A percentile compares a stretch with the other conserved stretches of the same genome.
Evolutionary conservation across 2,797 vertebrate species (phyloP).

Genomic region (Pygocentrus nattereri): DNA sequence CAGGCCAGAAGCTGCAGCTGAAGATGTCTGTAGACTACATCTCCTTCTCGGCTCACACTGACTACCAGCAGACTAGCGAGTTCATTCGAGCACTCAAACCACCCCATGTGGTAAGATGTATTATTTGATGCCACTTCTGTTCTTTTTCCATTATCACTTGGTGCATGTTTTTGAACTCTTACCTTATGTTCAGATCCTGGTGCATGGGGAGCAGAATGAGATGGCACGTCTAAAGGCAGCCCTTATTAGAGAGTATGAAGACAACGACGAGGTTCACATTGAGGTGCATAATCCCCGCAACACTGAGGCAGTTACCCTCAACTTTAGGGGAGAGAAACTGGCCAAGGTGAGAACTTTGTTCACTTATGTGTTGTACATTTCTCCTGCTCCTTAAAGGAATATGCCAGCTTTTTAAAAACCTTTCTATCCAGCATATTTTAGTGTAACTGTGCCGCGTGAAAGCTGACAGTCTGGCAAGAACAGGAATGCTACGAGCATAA

Average conservation of each 20-base stretch:
- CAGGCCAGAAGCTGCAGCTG: slow-evolving; percentile 93
- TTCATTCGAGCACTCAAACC: slow-evolving; percentile 95
- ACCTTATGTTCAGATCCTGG: slow-evolving; percentile 83
- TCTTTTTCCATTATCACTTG: not conserved
- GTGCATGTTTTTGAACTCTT: not conserved
- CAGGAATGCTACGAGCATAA: no score
- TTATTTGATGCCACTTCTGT: not conserved
- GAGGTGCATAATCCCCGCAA: slow-evolving; percentile 96
- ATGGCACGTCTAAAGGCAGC: slow-evolving; percentile 96
- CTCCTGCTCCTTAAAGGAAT: not conserved
- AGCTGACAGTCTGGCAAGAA: no score
- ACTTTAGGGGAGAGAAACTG: slow-evolving; percentile 96
- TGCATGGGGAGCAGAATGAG: slow-evolving; percentile 97
- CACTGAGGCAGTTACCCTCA: slow-evolving; percentile 92
- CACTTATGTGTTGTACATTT: not conserved
- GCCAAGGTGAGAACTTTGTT: slow-evolving; percentile 86
- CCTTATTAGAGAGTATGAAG: slow-evolving; percentile 94
- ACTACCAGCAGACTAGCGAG: slow-evolving; percentile 98
- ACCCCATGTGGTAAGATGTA: slow-evolving; percentile 89
- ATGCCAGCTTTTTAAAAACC: not conserved
- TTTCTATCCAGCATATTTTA: not conserved
- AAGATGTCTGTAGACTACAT: slow-evolving; percentile 99
- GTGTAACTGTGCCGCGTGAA: no score
- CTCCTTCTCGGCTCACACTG: slow-evolving; percentile 97
- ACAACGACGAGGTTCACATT: slow-evolving; percentile 96